Evolutionary conservation across 2,797 vertebrate species (phyloP).

Genomic region (Ptychadena robeensis): DNA sequence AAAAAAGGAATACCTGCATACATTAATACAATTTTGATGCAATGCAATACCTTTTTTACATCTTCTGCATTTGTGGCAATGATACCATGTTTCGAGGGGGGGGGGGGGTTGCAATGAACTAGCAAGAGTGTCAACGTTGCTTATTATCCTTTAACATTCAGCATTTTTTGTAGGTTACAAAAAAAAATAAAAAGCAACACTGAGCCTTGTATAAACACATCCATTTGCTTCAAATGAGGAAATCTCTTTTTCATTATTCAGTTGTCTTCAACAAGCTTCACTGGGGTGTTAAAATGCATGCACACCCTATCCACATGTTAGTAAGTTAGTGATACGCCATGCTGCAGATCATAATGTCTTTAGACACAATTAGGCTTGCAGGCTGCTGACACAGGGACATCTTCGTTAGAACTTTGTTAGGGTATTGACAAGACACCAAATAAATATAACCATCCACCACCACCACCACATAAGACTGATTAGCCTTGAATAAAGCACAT

Average conservation of each 20-base stretch:
- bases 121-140: no score
- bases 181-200: background rate
- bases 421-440: background rate
- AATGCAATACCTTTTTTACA: no score
- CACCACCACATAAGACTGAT: background rate
- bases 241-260: no score
- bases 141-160: no score
- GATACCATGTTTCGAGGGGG: no score
- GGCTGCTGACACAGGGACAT: background rate
- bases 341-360: slow-evolving; percentile 16
- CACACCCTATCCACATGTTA: slow-evolving; percentile 34
- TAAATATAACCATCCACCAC: background rate
- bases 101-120: no score
- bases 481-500: background rate
- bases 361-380: background rate
- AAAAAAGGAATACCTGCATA: no score
- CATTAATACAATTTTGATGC: no score
- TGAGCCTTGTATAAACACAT: background rate
- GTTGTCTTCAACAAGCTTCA: background rate
- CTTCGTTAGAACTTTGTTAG: background rate
- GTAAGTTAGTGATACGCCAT: slow-evolving; percentile 51
- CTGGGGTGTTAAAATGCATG: slow-evolving; percentile 3
- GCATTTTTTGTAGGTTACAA: background rate
- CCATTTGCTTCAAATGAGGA: no score
- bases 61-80: no score